These are phyloP conservation scores for Andrena cerasifolii DNA, from an alignment of 1,140 invertebrate species.

Conservation along the genomic window DNA sequence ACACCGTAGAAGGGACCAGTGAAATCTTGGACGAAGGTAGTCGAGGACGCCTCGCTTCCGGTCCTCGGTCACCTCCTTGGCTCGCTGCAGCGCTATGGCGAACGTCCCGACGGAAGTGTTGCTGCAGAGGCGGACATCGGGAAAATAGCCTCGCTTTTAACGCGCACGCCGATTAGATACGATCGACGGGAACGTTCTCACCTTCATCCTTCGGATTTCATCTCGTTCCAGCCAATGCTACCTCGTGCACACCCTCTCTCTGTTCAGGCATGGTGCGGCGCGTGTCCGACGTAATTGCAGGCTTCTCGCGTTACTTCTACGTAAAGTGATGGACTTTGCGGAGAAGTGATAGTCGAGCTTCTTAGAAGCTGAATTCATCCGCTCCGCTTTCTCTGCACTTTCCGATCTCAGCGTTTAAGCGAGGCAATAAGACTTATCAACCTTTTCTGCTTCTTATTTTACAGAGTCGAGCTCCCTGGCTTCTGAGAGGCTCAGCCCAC, in stretches of 20 bases:
- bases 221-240: not conserved
- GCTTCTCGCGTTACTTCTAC: not conserved
- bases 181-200: not conserved
- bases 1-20: too few species aligned
- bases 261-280: not conserved
- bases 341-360: not conserved
- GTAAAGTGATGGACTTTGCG: not conserved
- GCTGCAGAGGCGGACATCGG: not conserved
- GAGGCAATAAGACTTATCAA: too few species aligned
- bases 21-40: too few species aligned
- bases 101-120: not conserved
- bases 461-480: too few species aligned
- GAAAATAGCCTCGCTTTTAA: conserved; percentile 13
- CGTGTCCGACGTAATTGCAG: not conserved
- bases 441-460: too few species aligned
- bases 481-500: too few species aligned
- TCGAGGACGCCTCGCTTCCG: not conserved
- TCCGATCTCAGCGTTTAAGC: too few species aligned
- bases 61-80: not conserved
- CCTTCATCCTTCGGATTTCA: conserved; percentile 1
- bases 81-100: not conserved
- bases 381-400: too few species aligned
- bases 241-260: not conserved
- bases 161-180: conserved; percentile 31
- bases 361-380: too few species aligned